phyloP scores from a whole-genome alignment of 2,888 invertebrate genomes.

The Platycheirus albimanus region DNA sequence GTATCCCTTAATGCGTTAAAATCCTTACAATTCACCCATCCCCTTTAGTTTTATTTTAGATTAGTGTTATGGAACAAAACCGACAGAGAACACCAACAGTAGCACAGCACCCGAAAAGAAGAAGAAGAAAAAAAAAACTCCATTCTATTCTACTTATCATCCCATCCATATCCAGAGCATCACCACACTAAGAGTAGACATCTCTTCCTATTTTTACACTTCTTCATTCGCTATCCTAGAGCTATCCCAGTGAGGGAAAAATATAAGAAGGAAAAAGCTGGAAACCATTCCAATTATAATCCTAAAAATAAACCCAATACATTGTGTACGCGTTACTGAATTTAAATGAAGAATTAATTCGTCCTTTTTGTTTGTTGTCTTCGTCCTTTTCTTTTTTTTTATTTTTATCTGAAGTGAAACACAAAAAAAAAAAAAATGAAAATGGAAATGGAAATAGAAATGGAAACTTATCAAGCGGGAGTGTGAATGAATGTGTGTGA shows the following conservation, averaged over 20 bases:
- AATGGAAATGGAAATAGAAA: slow-evolving; percentile 13
- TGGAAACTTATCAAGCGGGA: slow-evolving; percentile 29
- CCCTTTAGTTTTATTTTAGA: neutral
- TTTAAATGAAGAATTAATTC: slow-evolving; percentile 83
- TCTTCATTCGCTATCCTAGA: neutral
- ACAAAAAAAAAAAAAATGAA: neutral
- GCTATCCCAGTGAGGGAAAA: neutral
- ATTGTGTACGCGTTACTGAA: slow-evolving; percentile 82
- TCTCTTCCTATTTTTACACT: slow-evolving; percentile 5
- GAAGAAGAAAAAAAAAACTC: neutral
- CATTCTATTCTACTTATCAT: slow-evolving; percentile 23
- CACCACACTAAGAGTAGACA: slow-evolving; percentile 4
- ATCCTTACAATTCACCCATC: slow-evolving; percentile 47
- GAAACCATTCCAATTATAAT: slow-evolving; percentile 73
- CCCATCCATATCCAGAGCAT: slow-evolving; percentile 8
- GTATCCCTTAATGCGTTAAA: slow-evolving; percentile 68
- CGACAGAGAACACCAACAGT: too few relatives aligned
- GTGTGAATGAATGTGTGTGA: slow-evolving; percentile 30
- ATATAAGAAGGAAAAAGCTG: slow-evolving; percentile 6
- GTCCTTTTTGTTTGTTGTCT: slow-evolving; percentile 73
- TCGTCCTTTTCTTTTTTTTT: slow-evolving; percentile 28
- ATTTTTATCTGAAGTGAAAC: slow-evolving; percentile 3
- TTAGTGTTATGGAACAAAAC: slow-evolving; percentile 29
- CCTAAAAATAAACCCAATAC: slow-evolving; percentile 73
- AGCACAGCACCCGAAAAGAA: neutral